Percentiles rank a stretch among this genome's conserved stretches.
Evolutionary conservation across 2,113 vertebrate genomes (phyloP).

Genomic region (Cisticola juncidis): DNA sequence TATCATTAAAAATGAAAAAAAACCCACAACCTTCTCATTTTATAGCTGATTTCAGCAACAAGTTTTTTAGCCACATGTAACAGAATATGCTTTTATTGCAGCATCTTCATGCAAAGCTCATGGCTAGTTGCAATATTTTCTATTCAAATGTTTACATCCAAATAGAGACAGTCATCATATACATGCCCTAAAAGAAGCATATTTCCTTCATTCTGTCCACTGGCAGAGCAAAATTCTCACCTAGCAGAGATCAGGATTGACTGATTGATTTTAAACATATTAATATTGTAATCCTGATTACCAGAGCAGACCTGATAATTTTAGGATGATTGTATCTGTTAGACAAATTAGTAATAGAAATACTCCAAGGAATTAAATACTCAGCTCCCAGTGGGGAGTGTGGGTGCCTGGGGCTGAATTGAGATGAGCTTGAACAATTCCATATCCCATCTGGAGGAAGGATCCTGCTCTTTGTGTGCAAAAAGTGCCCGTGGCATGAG

Average conservation of each 20-base stretch:
- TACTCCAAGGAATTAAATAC: constrained; percentile 35
- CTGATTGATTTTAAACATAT: background rate
- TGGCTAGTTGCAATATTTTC: background rate
- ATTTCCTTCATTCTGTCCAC: background rate
- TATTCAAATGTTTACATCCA: background rate
- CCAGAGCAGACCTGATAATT: background rate
- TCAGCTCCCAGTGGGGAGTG: background rate
- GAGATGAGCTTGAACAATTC: constrained; percentile 3
- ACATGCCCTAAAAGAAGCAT: background rate
- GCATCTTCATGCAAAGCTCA: background rate
- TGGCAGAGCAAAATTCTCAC: background rate
- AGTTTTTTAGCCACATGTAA: constrained; percentile 23
- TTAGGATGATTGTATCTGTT: constrained; percentile 7
- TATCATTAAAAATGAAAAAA: background rate
- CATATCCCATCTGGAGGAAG: background rate
- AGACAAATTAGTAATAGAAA: constrained; percentile 46
- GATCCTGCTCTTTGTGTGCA: background rate
- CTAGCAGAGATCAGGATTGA: background rate
- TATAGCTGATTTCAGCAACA: constrained; percentile 64
- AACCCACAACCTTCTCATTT: background rate
- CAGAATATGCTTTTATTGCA: constrained; percentile 10
- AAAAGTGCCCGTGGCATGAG: background rate
- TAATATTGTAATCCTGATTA: constrained; percentile 7
- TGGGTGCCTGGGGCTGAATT: constrained; percentile 13
- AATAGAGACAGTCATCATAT: background rate